Evolutionary conservation across 2,113 vertebrate species (phyloP), one percentile per base, ranked within the genome.

Genomic region (Megaptera novaeangliae): DNA sequence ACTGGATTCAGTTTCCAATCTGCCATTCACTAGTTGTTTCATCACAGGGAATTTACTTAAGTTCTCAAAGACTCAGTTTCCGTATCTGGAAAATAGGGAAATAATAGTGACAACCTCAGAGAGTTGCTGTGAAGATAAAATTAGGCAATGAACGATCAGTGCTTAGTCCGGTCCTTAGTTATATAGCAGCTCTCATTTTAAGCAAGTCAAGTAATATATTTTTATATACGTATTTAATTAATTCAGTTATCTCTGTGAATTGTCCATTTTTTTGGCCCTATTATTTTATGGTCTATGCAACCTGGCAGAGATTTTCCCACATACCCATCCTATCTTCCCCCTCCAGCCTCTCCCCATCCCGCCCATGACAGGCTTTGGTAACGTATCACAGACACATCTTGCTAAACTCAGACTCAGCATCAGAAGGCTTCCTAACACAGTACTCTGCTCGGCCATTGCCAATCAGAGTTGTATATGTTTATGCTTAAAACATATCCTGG

Each of bases 41-140:
- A 21, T 68, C n/a, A 55, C 31, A 55, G 49, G 41, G 4, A 52
- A 55, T 83, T 46, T 82, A 17, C 27, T n/a, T 44, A 66, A 11
- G 17, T 91, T 91, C 57, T 88, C 68, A 64, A 66, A 85, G 75
- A 88, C 80, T 96, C 68, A 78, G 29, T 90, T 94, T 92, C 29
- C 3, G 41, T 39, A 72, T 63, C 39, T 90, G 57, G 49, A 93
- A 94, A 96, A 57, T 29, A 23, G 36, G 21, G 6, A 86, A 66
- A 83, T 86, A 59, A 25, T 82, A 72, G 34, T 29, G 46, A 31
- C 15, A 68, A 41, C 36, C 23, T 68, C 5, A 83, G 52, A 83
- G 64, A n/a, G 6, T 34, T 44, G 52, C 49, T 83, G 11, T 87
- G 57, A 52, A 78, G 81, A 49, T 80, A 81, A 92, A 84, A 31